Conservation (phyloP, 2,888 invertebrate species). For the Folsomia manolachei region DNA sequence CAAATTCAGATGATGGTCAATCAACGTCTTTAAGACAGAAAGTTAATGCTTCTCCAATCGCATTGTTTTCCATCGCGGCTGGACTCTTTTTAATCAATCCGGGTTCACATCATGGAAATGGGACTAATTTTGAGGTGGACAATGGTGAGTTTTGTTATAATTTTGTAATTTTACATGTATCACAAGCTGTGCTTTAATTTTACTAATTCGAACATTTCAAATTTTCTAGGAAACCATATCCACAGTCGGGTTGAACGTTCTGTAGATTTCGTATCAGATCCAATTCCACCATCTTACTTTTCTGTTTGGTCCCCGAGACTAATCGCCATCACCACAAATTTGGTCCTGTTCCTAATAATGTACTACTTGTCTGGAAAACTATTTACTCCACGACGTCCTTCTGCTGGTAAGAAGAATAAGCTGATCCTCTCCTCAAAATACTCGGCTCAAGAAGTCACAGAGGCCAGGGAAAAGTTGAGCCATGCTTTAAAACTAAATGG, state of each 20-base stretch:
- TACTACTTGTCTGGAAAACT: slow-evolving; percentile 45
- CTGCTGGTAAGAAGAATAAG: too few species aligned
- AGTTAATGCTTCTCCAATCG: slow-evolving; percentile 37
- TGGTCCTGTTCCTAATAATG: slow-evolving; percentile 43
- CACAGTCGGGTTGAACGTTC: neutral
- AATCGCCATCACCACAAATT: slow-evolving; percentile 40
- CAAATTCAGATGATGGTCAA: neutral
- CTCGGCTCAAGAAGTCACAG: too few species aligned
- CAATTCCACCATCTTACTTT: too few species aligned
- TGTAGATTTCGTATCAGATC: slow-evolving; percentile 20
- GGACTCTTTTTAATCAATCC: slow-evolving; percentile 50
- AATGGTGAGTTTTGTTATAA: slow-evolving; percentile 1
- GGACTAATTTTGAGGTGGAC: neutral
- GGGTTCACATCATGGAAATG: slow-evolving; percentile 26
- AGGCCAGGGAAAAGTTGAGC: too few species aligned
- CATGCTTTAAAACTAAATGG: too few species aligned
- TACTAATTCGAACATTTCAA: slow-evolving; percentile 2
- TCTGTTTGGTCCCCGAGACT: slow-evolving; percentile 40
- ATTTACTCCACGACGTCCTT: too few species aligned
- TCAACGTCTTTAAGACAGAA: neutral
- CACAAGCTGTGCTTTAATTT: neutral
- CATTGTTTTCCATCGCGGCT: slow-evolving; percentile 48
- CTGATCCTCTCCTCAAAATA: too few species aligned
- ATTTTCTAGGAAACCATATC: too few species aligned
- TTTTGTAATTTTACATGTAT: neutral